A percentile compares a stretch with the other conserved stretches of the same genome.
phyloP scores from a whole-genome alignment of 1,140 invertebrate genomes.

The Drosophila nigrodunni region DNA sequence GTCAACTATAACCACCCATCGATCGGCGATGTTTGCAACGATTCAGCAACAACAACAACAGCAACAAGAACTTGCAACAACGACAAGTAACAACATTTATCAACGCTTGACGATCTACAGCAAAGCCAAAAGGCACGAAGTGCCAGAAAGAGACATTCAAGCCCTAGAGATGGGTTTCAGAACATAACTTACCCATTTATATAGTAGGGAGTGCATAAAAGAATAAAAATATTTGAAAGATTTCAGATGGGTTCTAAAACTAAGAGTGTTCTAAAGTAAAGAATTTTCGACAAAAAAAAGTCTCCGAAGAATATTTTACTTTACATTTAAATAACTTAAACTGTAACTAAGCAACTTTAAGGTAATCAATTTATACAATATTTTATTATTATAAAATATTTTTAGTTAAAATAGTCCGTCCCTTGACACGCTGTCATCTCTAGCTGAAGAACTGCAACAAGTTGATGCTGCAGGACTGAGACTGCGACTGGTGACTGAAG shows the following conservation, averaged over 20 bases:
- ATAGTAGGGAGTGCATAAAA: no score
- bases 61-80: constrained; percentile 65
- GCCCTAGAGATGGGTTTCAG: constrained; percentile 17
- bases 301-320: no score
- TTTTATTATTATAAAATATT: no score
- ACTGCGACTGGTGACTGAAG: constrained; percentile 27
- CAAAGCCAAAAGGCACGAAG: constrained; percentile 63
- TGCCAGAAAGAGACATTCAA: constrained; percentile 2
- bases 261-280: no score
- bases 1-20: constrained; percentile 83
- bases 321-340: no score
- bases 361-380: no score
- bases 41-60: constrained; percentile 29
- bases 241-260: no score
- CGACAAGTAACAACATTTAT: constrained; percentile 83
- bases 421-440: constrained; percentile 27
- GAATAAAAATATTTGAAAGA: no score
- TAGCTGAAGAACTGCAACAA: constrained; percentile 44
- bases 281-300: no score
- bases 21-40: constrained; percentile 67
- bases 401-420: no score
- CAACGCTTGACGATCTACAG: constrained; percentile 78
- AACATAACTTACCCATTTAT: background rate
- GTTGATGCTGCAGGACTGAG: constrained; percentile 55
- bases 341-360: no score